Evolutionary conservation across 2,888 invertebrate species (phyloP).

Genomic region (Andrena trimmerana): DNA sequence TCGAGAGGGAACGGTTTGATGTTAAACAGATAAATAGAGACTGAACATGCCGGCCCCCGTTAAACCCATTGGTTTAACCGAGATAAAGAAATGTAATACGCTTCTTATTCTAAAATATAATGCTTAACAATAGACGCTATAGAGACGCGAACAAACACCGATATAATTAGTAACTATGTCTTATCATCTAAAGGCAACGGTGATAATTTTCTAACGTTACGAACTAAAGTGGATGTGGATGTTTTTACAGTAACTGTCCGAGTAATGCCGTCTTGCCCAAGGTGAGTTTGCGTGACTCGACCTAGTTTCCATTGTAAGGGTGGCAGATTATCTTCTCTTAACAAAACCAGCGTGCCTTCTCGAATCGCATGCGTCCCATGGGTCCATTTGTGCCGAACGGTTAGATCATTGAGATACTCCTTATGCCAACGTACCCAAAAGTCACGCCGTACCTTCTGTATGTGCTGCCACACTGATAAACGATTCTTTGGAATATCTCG

Average conservation of each 20-base stretch:
- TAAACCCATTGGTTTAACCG: too few species aligned
- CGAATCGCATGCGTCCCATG: not conserved
- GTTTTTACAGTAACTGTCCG: not conserved
- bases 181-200: too few species aligned
- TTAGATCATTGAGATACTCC: slow-evolving; percentile 5
- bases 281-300: not conserved
- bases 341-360: not conserved
- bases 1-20: too few species aligned
- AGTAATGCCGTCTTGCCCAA: not conserved
- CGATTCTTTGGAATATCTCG: not conserved
- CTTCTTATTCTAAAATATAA: too few species aligned
- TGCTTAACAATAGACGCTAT: too few species aligned
- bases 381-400: not conserved
- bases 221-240: too few species aligned
- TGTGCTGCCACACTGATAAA: not conserved
- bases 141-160: too few species aligned
- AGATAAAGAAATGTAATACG: too few species aligned
- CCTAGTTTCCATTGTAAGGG: not conserved
- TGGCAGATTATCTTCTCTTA: not conserved
- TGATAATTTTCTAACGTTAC: too few species aligned
- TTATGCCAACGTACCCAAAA: slow-evolving; percentile 13
- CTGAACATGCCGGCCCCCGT: too few species aligned
- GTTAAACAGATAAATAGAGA: too few species aligned
- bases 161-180: too few species aligned
- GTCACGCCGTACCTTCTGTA: not conserved